Percentiles rank a stretch among this genome's conserved stretches.
phyloP scores from a whole-genome alignment of 92 coral and sea anemone genomes.

The Metridium senile region DNA sequence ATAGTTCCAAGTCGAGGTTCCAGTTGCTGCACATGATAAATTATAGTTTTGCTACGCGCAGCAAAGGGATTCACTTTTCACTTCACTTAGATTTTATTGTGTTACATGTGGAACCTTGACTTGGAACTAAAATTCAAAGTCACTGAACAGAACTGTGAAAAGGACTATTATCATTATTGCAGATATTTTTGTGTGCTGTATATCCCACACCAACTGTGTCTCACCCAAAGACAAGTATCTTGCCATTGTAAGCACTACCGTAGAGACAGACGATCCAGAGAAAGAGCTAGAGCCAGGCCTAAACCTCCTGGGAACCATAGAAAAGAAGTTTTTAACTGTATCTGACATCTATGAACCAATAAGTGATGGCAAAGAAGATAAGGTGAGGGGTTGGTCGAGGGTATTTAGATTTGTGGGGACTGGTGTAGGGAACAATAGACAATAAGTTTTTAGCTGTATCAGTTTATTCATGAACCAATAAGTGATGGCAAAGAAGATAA shows the following conservation, averaged over 20 bases:
- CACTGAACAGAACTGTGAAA: neutral
- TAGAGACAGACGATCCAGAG: slow-evolving; percentile 77
- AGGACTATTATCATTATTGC: neutral
- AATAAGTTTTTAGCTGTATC: slow-evolving; percentile 53
- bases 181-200: slow-evolving; percentile 89
- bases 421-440: neutral
- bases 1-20: too few species aligned
- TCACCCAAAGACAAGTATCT: slow-evolving; percentile 71
- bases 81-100: too few species aligned
- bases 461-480: slow-evolving; percentile 76
- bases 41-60: too few species aligned
- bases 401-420: neutral
- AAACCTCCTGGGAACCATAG: slow-evolving; percentile 75
- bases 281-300: slow-evolving; percentile 81
- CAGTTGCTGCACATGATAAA: too few species aligned
- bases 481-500: slow-evolving; percentile 77
- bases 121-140: too few species aligned
- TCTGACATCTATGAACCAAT: slow-evolving; percentile 79
- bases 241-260: slow-evolving; percentile 88
- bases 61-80: too few species aligned
- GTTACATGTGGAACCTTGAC: too few species aligned
- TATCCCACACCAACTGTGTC: slow-evolving; percentile 79
- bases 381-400: slow-evolving; percentile 40
- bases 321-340: slow-evolving; percentile 75
- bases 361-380: slow-evolving; percentile 74